Base-by-base conservation (phyloP, 1,140 invertebrate species). In the Neodiprion lecontei region DNA sequence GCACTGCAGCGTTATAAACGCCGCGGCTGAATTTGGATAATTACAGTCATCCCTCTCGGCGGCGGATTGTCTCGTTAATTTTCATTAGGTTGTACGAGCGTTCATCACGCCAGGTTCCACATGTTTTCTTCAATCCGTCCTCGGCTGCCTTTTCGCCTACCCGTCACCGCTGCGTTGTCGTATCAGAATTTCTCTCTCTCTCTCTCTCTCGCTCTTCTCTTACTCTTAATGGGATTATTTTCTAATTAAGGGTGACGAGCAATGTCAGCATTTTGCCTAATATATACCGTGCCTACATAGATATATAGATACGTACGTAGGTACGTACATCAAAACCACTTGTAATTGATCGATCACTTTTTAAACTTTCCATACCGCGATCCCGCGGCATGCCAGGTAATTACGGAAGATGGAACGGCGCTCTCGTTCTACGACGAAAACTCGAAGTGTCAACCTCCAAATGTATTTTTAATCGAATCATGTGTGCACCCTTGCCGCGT, bases 1-100 rank as follows among this genome's bases (percentile, higher is more conserved):
- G 17, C 17, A 21, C 17, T 21, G 17, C 17, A 21, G 17, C 17
- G 17, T 21, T 21, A 21, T 21, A 21, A 21, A 21, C 17, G 17
- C 17, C 17, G 17, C 0, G 17, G 17, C 17, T 21, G 17, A 21
- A 21, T 21, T 21, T 21, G 17, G 17, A 21, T 21, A 21, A 21
- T 21, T 53, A 53, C 50, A 53, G 50, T 53, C 50, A 53, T 53
- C 50, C 50, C 17, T 21, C 53, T 61, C 53, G 10, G 53, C 72
- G 71, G 50, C n/a, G 79, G 79, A 83, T 83, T 82, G 82, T 83
- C 82, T 83, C 82, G 82, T 83, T 80, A 83, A 83, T 83, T 83
- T 83, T 82, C 80, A 83, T 83, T 83, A 83, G 68, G 50, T 53
- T 53, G 10, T n/a, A 53, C 50, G n/a, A 11, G 50, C 17, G 50